Evolutionary conservation across 2,113 vertebrate species (phyloP).

Genomic region (Oryzias javanicus): DNA sequence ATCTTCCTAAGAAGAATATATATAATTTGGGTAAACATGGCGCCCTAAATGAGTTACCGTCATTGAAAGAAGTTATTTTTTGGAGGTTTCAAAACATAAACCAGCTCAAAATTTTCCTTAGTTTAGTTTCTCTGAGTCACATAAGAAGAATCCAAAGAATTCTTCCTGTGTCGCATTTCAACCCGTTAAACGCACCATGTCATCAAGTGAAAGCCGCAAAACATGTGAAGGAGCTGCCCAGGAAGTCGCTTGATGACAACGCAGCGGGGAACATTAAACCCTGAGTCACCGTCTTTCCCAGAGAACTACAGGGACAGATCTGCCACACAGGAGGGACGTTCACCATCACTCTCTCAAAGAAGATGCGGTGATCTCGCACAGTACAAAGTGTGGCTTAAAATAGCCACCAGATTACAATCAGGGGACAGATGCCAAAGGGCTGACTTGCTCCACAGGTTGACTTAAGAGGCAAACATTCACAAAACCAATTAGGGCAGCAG

Average conservation of each 20-base stretch:
- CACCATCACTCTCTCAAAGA: constrained; percentile 41
- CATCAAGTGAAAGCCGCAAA: constrained; percentile 5
- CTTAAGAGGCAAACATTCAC: constrained; percentile 53
- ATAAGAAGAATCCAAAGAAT: not conserved
- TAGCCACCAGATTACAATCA: constrained; percentile 68
- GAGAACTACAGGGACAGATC: constrained; percentile 25
- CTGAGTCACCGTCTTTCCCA: constrained; percentile 48
- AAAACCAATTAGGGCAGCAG: constrained; percentile 44
- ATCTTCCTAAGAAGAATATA: no score
- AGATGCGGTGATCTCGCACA: constrained; percentile 40
- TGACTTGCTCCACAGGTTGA: constrained; percentile 34
- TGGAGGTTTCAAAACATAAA: no score
- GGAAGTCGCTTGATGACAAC: constrained; percentile 24
- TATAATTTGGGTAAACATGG: no score
- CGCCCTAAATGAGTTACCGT: no score
- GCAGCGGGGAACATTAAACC: constrained; percentile 39
- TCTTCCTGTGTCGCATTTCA: constrained; percentile 4
- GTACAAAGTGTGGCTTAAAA: constrained; percentile 61
- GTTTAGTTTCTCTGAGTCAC: no score
- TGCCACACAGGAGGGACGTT: constrained; percentile 24
- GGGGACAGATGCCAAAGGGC: constrained; percentile 61
- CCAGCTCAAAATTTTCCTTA: no score
- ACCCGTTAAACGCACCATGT: constrained; percentile 10
- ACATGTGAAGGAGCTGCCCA: constrained; percentile 19
- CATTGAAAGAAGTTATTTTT: no score